A percentile compares a stretch with the other conserved stretches of the same genome.
Conservation (phyloP, 2,113 vertebrate species). For the Rhabdornis inornatus region DNA sequence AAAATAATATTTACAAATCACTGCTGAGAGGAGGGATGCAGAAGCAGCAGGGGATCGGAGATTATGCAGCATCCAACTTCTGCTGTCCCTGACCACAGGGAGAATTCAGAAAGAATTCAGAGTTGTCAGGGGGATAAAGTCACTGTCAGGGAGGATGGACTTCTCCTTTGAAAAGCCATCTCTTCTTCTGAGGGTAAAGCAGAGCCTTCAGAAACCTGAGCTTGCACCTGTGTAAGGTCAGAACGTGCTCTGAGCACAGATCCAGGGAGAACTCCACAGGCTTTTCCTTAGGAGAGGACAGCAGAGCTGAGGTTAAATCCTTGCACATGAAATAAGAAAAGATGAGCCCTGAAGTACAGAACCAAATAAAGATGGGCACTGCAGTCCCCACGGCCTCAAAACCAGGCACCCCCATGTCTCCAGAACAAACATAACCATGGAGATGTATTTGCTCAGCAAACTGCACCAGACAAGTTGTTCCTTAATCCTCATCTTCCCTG, state of each 20-base stretch:
- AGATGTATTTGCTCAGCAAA: neutral
- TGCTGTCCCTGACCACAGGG: neutral
- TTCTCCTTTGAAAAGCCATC: neutral
- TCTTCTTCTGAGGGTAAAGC: neutral
- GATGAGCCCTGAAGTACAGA: neutral
- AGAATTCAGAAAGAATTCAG: neutral
- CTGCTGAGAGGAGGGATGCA: neutral
- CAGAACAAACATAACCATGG: neutral
- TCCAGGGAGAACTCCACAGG: neutral
- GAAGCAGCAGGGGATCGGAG: neutral
- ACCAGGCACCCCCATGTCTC: fast-evolving
- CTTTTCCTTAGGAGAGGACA: neutral
- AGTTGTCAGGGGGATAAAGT: neutral
- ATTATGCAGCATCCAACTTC: neutral
- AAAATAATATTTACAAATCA: neutral
- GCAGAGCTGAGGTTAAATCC: neutral
- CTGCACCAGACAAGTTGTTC: neutral
- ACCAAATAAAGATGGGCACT: neutral
- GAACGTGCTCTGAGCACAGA: neutral
- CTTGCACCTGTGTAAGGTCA: neutral
- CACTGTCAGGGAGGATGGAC: neutral
- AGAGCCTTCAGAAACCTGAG: neutral
- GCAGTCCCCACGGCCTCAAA: neutral
- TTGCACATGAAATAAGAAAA: neutral
- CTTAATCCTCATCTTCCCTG: neutral